Base-by-base conservation (phyloP, 2,113 vertebrate genomes). In the Chloropsis cyanopogon region DNA sequence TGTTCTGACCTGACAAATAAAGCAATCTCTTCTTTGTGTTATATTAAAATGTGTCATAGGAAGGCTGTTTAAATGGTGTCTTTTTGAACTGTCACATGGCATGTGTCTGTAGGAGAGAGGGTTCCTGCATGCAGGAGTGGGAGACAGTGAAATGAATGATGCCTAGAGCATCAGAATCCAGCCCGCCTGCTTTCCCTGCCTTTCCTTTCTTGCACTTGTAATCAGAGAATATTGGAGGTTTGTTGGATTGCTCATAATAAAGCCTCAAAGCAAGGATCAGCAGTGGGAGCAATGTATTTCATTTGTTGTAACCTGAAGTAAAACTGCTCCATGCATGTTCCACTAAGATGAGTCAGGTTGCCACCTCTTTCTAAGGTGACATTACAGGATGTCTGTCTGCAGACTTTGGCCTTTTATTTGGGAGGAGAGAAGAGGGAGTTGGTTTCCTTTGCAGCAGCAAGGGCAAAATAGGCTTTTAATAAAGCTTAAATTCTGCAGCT, bases 401-500 rank as follows among this genome's bases (percentile, higher is more conserved):
- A 80, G 50, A 39, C 75, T 88, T 73, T 17, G 68, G 54, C 39
- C 18, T 93, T 91, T 87, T 90, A 60, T 85, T 92, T 91, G 87
- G 59, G 85, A 91, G 28, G 65, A 47, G 56, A 92, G 41, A 79
- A 37, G 57, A 85, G 92, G 49, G 41, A 72, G 78, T 65, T 71
- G 21, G 41, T 69, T 95, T 96, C 91, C 89, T 95, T 91, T 94
- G 73, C 70, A 82, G n/a, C 73, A 93, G 78, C 61, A 65, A 82
- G 77, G 24, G 80, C 64, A 83, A 88, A 94, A 88, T 57, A 69
- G 84, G 42, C 81, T 91, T 87, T 95, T 87, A 87, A 76, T 91
- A 84, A 82, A 93, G 78, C 70, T 85, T 69, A 56, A 93, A 92
- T 89, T 87, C 70, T 92, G 86, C 94, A 96, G 94, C 86, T 95